These are phyloP conservation scores for Lithophane ornitopus DNA, from an alignment of 2,888 invertebrate genomes.

Conservation along the genomic window DNA sequence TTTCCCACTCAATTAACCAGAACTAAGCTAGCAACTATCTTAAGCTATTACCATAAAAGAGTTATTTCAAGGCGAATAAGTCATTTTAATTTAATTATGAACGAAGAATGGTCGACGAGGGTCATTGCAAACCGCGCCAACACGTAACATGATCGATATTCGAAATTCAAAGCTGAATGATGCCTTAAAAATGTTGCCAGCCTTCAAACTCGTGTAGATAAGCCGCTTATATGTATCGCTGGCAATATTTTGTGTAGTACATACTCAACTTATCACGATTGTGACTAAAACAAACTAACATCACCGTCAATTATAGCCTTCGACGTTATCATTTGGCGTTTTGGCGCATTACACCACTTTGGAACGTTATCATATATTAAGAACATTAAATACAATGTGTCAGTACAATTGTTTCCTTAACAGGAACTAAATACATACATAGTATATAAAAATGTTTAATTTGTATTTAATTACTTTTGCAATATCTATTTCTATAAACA, in stretches of 20 bases:
- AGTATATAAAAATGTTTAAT: not conserved
- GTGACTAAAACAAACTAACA: constrained; percentile 40
- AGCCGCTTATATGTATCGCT: constrained; percentile 54
- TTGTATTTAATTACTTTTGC: not conserved
- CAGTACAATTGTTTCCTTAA: not conserved
- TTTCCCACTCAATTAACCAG: not conserved
- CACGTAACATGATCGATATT: constrained; percentile 54
- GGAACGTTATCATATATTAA: constrained; percentile 20
- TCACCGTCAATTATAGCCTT: constrained; percentile 63
- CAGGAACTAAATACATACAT: not conserved
- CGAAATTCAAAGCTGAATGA: constrained; percentile 55
- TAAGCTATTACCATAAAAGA: constrained; percentile 1
- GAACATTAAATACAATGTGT: constrained; percentile 12
- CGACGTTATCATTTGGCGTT: constrained; percentile 62
- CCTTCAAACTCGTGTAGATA: constrained; percentile 48
- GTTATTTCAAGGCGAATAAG: not conserved
- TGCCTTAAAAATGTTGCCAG: constrained; percentile 61
- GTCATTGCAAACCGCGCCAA: constrained; percentile 28
- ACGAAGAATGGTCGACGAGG: constrained; percentile 24
- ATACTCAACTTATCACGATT: constrained; percentile 37
- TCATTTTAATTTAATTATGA: constrained; percentile 33
- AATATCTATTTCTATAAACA: not conserved
- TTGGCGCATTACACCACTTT: constrained; percentile 57
- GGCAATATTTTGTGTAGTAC: constrained; percentile 19
- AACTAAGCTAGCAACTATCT: not conserved